phyloP scores from a whole-genome alignment of 1,140 invertebrate species.

The Psilanteris sp. region DNA sequence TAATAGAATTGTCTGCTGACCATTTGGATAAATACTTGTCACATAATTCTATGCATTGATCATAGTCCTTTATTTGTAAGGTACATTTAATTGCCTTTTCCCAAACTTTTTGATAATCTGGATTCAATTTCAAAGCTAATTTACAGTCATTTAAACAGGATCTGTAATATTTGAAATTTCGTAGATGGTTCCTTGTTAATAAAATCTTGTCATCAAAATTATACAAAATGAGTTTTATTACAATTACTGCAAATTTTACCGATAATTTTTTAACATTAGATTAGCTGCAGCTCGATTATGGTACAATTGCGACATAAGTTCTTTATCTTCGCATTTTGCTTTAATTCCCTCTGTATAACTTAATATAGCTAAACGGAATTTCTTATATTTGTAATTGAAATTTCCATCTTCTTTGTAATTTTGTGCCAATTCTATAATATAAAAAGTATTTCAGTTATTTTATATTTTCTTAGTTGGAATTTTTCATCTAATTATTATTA shows the following conservation, averaged over 20 bases:
- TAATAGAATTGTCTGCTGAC: slow-evolving; percentile 81
- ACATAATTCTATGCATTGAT: slow-evolving; percentile 87
- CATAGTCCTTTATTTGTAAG: slow-evolving; percentile 84
- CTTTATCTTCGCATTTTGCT: slow-evolving; percentile 85
- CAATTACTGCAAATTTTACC: slow-evolving; percentile 81
- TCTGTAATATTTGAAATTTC: slow-evolving; percentile 73
- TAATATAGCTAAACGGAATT: slow-evolving; percentile 93
- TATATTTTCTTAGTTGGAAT: no score
- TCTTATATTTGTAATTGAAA: slow-evolving; percentile 96
- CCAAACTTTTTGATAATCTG: slow-evolving; percentile 89
- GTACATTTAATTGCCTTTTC: slow-evolving; percentile 88
- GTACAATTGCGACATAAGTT: slow-evolving; percentile 90
- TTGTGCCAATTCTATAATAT: slow-evolving; percentile 87
- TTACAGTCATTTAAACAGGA: slow-evolving; percentile 87
- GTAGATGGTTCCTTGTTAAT: no score
- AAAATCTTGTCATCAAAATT: slow-evolving; percentile 8
- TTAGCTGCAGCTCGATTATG: slow-evolving; percentile 95
- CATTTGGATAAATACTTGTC: slow-evolving; percentile 83
- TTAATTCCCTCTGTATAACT: slow-evolving; percentile 94
- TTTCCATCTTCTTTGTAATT: slow-evolving; percentile 98
- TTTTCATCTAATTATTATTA: no score
- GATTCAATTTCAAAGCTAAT: slow-evolving; percentile 87
- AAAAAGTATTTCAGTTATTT: background rate
- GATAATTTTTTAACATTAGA: slow-evolving; percentile 91
- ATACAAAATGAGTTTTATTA: no score